phyloP scores from a whole-genome alignment of 2,797 vertebrate genomes.

The Sebastes flavidus region DNA sequence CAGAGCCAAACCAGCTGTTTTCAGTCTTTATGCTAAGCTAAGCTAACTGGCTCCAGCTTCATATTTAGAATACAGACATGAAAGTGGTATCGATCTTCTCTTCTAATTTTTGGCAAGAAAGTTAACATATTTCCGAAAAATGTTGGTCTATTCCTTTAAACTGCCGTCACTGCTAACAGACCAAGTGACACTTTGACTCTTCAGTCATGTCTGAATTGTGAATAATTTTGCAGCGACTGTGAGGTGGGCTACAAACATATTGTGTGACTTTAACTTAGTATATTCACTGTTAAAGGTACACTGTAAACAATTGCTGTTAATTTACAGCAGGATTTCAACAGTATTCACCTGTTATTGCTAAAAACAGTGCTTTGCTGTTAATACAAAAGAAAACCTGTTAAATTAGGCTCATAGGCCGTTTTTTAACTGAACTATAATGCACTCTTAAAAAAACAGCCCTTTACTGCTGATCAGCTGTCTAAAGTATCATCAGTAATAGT shows the following conservation, averaged over 20 bases:
- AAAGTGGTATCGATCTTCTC: not conserved
- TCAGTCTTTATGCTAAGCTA: not conserved
- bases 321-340: too few relatives aligned
- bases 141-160: not conserved
- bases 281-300: not conserved
- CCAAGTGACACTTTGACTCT: not conserved
- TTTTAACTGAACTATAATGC: too few relatives aligned
- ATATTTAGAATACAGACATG: not conserved
- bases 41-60: not conserved
- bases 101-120: not conserved
- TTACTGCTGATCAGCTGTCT: too few relatives aligned
- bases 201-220: not conserved
- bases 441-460: fast-evolving
- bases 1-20: too few relatives aligned
- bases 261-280: not conserved
- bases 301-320: too few relatives aligned
- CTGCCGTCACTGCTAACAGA: not conserved
- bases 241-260: not conserved
- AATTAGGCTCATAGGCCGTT: too few relatives aligned
- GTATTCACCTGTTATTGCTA: too few relatives aligned
- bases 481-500: too few relatives aligned
- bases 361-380: too few relatives aligned
- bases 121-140: not conserved
- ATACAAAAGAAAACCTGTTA: too few relatives aligned
- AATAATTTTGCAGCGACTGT: not conserved